Evolutionary conservation across 2,888 invertebrate genomes (phyloP), one percentile per base, ranked within the genome.

Genomic region (Andrena flavipes): DNA sequence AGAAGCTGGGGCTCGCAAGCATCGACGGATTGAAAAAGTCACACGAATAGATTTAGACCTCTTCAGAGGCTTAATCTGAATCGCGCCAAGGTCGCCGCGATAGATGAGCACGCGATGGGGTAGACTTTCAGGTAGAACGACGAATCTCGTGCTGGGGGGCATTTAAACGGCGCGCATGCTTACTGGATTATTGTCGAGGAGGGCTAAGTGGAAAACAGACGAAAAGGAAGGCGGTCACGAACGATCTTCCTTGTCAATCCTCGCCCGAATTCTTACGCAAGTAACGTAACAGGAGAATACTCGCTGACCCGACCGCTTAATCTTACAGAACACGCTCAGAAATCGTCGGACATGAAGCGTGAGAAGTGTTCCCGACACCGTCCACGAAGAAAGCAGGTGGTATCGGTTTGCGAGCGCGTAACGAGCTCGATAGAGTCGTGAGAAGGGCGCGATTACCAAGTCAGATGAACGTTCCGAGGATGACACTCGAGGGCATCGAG

Each of bases 31-130:
- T 63, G 73, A 80, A 84, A 77, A 87, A 87, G 87, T 90, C 86
- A 77, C 88, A 85, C 87, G 85, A 85, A 69, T 83, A 70, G 84
- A 88, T 88, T 88, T 84, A 60, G 76, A 84, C 75, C 87, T 85
- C 80, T 87, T 81, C 76, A 77, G 80, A 71, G 83, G 68, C 72
- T 87, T 87, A 88, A 91, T 80, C 80, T 20, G 80, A 68, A 80
- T 90, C 83, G 88, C 69, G 76, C 69, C 89, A 91, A 91, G 91
- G 92, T 88, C 90, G 84, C 78, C 75, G 78, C 69, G 74, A 76
- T 81, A 71, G 74, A 88, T 85, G 87, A 76, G 82, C 91, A 92
- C 91, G 91, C 91, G 90, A 91, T 91, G 88, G 77, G 80, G 77
- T 76, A 84, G 76, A 81, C 70, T 84, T 79, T 84, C 85, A 76